A percentile compares a stretch with the other conserved stretches of the same genome.
These are phyloP conservation scores for Psittacula cyanocephala DNA, from an alignment of 2,113 vertebrate species.

Conservation along the genomic window DNA sequence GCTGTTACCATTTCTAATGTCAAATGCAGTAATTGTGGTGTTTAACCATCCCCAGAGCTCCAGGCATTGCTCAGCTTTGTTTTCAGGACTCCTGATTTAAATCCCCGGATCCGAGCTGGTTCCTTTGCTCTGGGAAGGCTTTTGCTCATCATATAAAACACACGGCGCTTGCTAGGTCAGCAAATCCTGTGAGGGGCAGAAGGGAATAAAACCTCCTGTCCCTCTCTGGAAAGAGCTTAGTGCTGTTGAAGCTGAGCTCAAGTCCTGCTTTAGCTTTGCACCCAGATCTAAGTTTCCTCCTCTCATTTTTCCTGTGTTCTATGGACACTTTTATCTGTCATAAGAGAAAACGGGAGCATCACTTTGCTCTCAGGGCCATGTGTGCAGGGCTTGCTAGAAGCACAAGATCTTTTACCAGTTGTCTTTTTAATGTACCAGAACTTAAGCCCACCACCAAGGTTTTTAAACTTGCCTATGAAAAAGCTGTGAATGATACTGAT, in stretches of 20 bases:
- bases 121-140: background rate
- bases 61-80: background rate
- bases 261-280: background rate
- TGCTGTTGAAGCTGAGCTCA: background rate
- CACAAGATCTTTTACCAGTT: background rate
- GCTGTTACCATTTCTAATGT: background rate
- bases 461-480: background rate
- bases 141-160: background rate
- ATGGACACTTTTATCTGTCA: background rate
- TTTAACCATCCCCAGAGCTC: background rate
- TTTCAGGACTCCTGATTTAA: rapidly evolving
- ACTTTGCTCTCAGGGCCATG: background rate
- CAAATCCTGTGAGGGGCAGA: background rate
- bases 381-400: background rate
- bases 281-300: background rate
- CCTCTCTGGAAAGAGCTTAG: background rate
- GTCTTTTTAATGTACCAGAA: background rate
- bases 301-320: background rate
- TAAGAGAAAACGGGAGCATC: rapidly evolving
- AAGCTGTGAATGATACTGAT: background rate
- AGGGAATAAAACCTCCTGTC: background rate
- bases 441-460: background rate
- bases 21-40: rapidly evolving
- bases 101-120: background rate
- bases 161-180: background rate